Percentiles rank a stretch among this genome's conserved stretches.
phyloP scores from a whole-genome alignment of 2,888 invertebrate genomes.

The Lasioglossum marginatum region DNA sequence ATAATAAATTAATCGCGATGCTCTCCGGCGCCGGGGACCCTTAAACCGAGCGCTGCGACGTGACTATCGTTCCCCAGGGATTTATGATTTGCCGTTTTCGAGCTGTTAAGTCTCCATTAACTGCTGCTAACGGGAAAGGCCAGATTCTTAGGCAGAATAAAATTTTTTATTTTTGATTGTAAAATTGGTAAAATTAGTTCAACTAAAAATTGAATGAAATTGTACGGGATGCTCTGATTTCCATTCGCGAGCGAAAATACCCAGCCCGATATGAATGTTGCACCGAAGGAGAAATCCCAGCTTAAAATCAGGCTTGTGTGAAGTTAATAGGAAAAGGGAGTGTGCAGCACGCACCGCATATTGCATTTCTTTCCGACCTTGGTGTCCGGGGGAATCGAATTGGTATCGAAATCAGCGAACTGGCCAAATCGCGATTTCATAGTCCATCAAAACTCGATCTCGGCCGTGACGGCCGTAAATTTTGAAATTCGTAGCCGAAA shows the following conservation, averaged over 20 bases:
- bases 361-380: slow-evolving; percentile 35
- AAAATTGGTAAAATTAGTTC: too few relatives aligned
- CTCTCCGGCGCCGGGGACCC: neutral
- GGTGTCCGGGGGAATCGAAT: slow-evolving; percentile 35
- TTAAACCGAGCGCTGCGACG: neutral
- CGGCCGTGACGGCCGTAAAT: slow-evolving; percentile 61
- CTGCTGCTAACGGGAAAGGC: neutral
- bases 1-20: neutral
- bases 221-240: too few relatives aligned
- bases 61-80: neutral
- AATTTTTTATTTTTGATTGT: too few relatives aligned
- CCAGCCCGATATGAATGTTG: too few relatives aligned
- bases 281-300: neutral
- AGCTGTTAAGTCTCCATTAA: neutral
- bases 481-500: slow-evolving; percentile 60
- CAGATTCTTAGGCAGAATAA: too few relatives aligned
- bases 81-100: neutral
- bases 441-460: slow-evolving; percentile 69
- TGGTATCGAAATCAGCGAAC: slow-evolving; percentile 31
- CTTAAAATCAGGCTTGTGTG: neutral
- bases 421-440: slow-evolving; percentile 68
- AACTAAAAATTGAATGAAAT: too few relatives aligned
- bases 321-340: neutral
- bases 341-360: neutral
- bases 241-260: too few relatives aligned